A percentile compares a stretch with the other conserved stretches of the same genome.
Conservation (phyloP, 2,888 invertebrate genomes). For the Tillus elongatus region DNA sequence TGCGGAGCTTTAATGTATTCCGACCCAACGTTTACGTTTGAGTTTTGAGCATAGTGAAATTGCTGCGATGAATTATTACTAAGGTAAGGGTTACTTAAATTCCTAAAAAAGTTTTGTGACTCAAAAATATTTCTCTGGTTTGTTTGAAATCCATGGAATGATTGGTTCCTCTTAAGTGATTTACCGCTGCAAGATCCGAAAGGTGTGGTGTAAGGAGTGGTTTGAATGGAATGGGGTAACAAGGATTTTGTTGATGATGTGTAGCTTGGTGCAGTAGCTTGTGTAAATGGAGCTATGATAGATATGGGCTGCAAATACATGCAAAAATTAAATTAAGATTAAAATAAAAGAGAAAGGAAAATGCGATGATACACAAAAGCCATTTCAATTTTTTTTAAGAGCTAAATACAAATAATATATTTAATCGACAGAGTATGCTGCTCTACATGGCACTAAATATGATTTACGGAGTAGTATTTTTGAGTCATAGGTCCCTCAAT, state of each 20-base stretch:
- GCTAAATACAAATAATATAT: too few relatives aligned
- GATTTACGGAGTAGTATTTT: too few relatives aligned
- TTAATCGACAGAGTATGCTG: too few relatives aligned
- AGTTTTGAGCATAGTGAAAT: background rate
- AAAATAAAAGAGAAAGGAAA: constrained; percentile 24
- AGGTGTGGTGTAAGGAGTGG: constrained; percentile 10
- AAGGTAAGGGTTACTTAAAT: constrained; percentile 17
- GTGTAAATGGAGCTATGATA: constrained; percentile 49
- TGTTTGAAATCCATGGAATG: constrained; percentile 38
- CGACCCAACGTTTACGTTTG: background rate
- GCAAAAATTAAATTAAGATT: too few relatives aligned
- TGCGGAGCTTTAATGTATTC: constrained; percentile 8
- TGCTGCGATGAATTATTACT: background rate
- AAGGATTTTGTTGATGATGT: constrained; percentile 24
- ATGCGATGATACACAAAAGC: constrained; percentile 19
- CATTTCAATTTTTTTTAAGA: too few relatives aligned
- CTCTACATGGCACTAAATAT: too few relatives aligned
- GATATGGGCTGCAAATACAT: constrained; percentile 47
- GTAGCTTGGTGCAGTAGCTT: constrained; percentile 26
- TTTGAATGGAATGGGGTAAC: constrained; percentile 14
- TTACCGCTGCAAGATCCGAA: constrained; percentile 17
- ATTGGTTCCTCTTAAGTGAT: constrained; percentile 35
- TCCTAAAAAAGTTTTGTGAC: constrained; percentile 16
- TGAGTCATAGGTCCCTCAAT: too few relatives aligned
- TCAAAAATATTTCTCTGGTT: too few relatives aligned